Evolutionary conservation across 2,113 vertebrate genomes (phyloP).

Genomic region (Montifringilla adamsi): DNA sequence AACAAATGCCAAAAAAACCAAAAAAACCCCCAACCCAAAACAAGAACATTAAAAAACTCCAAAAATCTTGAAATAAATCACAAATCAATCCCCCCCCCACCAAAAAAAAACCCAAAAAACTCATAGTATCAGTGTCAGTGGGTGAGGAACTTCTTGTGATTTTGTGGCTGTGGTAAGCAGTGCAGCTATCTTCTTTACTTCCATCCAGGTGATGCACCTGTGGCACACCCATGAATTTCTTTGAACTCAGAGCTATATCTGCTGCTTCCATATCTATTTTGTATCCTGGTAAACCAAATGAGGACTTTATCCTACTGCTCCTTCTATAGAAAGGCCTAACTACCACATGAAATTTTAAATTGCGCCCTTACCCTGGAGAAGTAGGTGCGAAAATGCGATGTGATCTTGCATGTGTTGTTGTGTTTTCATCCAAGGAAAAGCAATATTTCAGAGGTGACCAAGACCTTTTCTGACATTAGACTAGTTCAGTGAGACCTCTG

Average conservation of each 20-base stretch:
- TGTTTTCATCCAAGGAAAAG: not conserved
- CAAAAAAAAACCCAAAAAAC: not conserved
- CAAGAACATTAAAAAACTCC: rapidly evolving
- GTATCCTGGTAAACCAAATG: not conserved
- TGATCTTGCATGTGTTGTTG: not conserved
- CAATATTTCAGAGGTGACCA: not conserved
- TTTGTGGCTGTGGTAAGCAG: rapidly evolving
- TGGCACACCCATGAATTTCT: not conserved
- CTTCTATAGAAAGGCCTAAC: not conserved
- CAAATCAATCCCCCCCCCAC: too few relatives aligned
- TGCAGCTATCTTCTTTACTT: not conserved
- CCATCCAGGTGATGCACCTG: rapidly evolving
- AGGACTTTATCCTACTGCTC: not conserved
- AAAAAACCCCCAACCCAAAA: not conserved
- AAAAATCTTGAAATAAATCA: not conserved
- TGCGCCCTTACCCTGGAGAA: not conserved
- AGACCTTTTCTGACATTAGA: not conserved
- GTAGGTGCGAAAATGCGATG: not conserved
- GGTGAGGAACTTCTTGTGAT: rapidly evolving
- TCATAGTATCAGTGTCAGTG: not conserved
- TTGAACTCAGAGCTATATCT: not conserved
- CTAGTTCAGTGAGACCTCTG: not conserved
- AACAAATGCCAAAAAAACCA: not conserved
- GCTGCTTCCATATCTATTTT: not conserved
- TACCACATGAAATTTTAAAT: not conserved